Conservation (phyloP, 2,797 vertebrate genomes). For the Pseudotriccus pelzelni region DNA sequence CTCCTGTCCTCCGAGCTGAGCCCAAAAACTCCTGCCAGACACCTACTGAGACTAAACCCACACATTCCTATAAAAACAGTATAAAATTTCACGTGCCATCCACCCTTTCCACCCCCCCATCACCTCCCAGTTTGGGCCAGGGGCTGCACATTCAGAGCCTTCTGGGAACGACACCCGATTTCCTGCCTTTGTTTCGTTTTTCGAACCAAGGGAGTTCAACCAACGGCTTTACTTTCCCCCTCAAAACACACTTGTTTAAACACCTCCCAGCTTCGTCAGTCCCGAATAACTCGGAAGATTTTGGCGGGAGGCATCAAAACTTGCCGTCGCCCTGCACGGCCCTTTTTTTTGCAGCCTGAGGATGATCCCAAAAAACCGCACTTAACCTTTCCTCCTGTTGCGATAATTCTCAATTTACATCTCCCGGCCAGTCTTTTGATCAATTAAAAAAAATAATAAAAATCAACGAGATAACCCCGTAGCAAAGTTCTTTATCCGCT, state of each 20-base stretch:
- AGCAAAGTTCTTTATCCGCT: background rate
- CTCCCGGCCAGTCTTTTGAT: background rate
- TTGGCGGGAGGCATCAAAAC: background rate
- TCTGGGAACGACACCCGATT: background rate
- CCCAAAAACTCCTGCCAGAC: background rate
- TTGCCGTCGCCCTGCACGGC: background rate
- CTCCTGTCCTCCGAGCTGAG: background rate
- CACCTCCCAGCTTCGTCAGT: background rate
- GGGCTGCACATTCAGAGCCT: background rate
- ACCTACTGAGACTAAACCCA: background rate
- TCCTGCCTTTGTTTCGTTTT: background rate
- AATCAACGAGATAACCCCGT: rapidly evolving
- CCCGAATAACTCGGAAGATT: background rate
- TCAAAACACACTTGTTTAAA: background rate
- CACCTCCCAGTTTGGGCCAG: background rate
- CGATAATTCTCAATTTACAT: background rate
- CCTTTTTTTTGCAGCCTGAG: background rate
- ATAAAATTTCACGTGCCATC: background rate
- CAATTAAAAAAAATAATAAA: background rate
- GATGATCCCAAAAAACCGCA: background rate
- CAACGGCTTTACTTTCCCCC: background rate
- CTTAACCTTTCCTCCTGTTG: background rate
- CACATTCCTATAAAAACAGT: background rate
- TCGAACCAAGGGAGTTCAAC: background rate
- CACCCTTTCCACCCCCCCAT: background rate